These are phyloP conservation scores for Drosophila peninsularis DNA, from an alignment of 2,888 invertebrate species.

Conservation along the genomic window DNA sequence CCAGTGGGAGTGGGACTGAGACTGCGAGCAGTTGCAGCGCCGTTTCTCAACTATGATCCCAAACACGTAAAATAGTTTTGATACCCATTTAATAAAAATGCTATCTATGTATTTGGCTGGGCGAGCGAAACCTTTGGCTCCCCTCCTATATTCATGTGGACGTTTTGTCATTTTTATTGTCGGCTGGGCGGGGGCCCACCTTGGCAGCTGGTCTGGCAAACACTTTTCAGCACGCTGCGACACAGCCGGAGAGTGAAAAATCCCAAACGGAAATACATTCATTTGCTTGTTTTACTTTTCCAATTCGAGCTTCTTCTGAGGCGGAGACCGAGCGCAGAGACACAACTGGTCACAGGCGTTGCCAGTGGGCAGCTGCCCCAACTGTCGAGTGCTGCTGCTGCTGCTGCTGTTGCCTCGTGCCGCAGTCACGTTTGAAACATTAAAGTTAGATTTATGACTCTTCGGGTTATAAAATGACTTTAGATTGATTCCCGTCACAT, in stretches of 20 bases:
- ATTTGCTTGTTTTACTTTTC: conserved; percentile 81
- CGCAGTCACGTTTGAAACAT: conserved; percentile 83
- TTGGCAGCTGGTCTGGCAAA: conserved; percentile 53
- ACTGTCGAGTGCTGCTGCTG: not conserved
- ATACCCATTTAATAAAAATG: conserved; percentile 76
- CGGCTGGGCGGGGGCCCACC: conserved; percentile 28
- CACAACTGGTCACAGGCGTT: conserved; percentile 40
- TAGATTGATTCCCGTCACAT: conserved; percentile 83
- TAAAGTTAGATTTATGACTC: conserved; percentile 84
- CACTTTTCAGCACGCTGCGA: conserved; percentile 61
- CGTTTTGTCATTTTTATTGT: conserved; percentile 77
- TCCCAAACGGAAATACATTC: conserved; percentile 82
- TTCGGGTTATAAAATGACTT: conserved; percentile 83
- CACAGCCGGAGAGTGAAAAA: conserved; percentile 79
- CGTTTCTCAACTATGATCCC: conserved; percentile 40
- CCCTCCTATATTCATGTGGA: conserved; percentile 19
- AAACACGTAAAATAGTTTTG: conserved; percentile 77
- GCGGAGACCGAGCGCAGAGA: not conserved
- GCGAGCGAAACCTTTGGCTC: not conserved
- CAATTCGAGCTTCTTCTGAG: conserved; percentile 60
- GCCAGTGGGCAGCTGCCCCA: conserved; percentile 23
- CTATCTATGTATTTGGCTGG: conserved; percentile 71
- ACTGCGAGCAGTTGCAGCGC: conserved; percentile 20
- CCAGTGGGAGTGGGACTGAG: not conserved
- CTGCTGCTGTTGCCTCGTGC: conserved; percentile 45